These are phyloP conservation scores for Lasaia peninsularis DNA, from an alignment of 1,140 invertebrate species.

Conservation along the genomic window DNA sequence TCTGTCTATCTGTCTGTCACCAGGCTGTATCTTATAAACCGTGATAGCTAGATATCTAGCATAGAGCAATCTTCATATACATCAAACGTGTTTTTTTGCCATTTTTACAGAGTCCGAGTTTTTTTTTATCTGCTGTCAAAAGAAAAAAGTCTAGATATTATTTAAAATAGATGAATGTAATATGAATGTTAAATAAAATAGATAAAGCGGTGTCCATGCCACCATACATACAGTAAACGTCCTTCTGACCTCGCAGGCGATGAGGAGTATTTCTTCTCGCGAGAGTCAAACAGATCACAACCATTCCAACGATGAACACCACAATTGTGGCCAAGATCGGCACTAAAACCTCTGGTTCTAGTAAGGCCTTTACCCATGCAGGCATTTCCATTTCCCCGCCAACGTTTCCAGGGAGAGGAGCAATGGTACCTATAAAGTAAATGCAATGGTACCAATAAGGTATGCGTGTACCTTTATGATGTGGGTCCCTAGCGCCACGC, in stretches of 20 bases:
- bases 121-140: neutral
- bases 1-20: too few species aligned
- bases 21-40: too few species aligned
- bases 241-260: slow-evolving; percentile 87
- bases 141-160: neutral
- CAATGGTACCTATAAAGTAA: slow-evolving; percentile 84
- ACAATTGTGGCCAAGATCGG: slow-evolving; percentile 90
- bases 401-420: slow-evolving; percentile 84
- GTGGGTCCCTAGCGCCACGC: slow-evolving; percentile 86
- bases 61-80: too few species aligned
- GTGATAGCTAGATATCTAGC: too few species aligned
- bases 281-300: slow-evolving; percentile 91
- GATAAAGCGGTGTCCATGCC: slow-evolving; percentile 70
- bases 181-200: slow-evolving; percentile 38
- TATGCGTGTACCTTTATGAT: slow-evolving; percentile 92
- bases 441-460: slow-evolving; percentile 33
- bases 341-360: slow-evolving; percentile 91
- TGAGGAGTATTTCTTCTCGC: slow-evolving; percentile 88
- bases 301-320: slow-evolving; percentile 91
- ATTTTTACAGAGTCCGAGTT: too few species aligned
- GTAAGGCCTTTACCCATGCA: slow-evolving; percentile 90
- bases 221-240: slow-evolving; percentile 81
- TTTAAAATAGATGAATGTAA: neutral
- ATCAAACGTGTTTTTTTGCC: too few species aligned
- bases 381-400: slow-evolving; percentile 79